Evolutionary conservation across 2,113 vertebrate species (phyloP).

Genomic region (Rhineura floridana): DNA sequence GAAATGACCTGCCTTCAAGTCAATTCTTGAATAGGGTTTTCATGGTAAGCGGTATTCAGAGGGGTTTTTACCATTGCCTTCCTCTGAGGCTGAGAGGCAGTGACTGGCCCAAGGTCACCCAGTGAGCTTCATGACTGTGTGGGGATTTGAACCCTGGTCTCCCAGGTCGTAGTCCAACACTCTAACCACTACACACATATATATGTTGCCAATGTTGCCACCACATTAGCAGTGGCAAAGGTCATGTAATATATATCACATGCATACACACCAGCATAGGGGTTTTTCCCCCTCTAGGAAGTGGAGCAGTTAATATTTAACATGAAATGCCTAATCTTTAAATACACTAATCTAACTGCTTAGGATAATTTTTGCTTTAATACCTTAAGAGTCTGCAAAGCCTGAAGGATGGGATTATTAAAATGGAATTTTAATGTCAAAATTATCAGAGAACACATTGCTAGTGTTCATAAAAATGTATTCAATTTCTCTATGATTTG

Average conservation of each 20-base stretch:
- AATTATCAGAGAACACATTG: slow-evolving; percentile 97
- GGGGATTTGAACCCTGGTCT: no score
- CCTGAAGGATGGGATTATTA: slow-evolving; percentile 99
- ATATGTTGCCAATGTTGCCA: no score
- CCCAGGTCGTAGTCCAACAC: no score
- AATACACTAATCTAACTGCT: slow-evolving; percentile 95
- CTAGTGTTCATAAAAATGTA: slow-evolving; percentile 83
- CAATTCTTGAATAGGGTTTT: no score
- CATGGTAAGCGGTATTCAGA: no score
- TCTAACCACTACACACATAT: slow-evolving; percentile 74
- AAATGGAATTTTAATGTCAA: slow-evolving; percentile 98
- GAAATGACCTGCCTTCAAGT: no score
- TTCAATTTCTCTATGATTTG: slow-evolving; percentile 83
- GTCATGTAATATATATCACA: no score
- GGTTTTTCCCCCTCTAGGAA: slow-evolving; percentile 81
- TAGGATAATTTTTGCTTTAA: slow-evolving; percentile 99
- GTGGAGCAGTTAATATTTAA: slow-evolving; percentile 94
- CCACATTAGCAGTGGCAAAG: no score
- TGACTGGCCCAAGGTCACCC: no score
- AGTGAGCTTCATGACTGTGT: no score
- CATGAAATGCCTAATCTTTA: slow-evolving; percentile 96
- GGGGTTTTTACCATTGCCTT: no score
- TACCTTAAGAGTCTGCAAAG: slow-evolving; percentile 99
- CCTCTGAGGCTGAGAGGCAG: no score
- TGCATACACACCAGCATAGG: slow-evolving; percentile 68